A percentile compares a stretch with the other conserved stretches of the same genome.
phyloP scores from a whole-genome alignment of 2,113 vertebrate species.

The Heterocephalus glaber region DNA sequence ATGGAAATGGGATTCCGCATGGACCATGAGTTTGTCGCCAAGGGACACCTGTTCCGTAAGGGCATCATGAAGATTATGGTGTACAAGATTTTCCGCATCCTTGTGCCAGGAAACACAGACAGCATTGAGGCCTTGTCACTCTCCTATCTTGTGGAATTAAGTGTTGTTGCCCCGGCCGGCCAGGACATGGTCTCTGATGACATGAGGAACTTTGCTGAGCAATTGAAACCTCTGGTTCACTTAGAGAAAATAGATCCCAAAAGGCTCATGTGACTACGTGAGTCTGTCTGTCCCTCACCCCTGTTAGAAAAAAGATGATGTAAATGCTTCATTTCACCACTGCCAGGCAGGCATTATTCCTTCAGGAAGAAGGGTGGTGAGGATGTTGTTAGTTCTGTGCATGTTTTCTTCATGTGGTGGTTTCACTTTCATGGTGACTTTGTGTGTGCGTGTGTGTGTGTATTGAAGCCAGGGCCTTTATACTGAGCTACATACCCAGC shows the following conservation, averaged over 20 bases:
- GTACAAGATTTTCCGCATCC: conserved; percentile 94
- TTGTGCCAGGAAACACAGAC: conserved; percentile 95
- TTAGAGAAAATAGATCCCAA: conserved; percentile 98
- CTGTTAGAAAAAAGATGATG: neutral
- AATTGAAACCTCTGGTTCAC: conserved; percentile 96
- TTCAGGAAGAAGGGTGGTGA: neutral
- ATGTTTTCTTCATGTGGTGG: neutral
- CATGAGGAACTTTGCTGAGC: conserved; percentile 97
- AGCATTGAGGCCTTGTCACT: conserved; percentile 94
- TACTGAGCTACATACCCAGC: neutral
- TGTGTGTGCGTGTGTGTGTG: neutral
- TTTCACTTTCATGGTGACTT: neutral
- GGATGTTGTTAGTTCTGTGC: neutral
- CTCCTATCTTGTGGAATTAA: conserved; percentile 91
- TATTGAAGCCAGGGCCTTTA: neutral
- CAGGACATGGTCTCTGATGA: conserved; percentile 92
- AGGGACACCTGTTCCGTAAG: conserved; percentile 96
- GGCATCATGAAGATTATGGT: conserved; percentile 96
- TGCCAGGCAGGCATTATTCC: neutral
- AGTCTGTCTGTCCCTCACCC: neutral
- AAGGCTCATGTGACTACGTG: conserved; percentile 87
- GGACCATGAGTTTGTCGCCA: conserved; percentile 98
- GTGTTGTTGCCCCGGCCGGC: conserved; percentile 86
- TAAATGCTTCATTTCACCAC: neutral
- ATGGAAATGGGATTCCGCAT: conserved; percentile 99